Conservation (phyloP, 2,113 vertebrate genomes). For the Grantiella picta region DNA sequence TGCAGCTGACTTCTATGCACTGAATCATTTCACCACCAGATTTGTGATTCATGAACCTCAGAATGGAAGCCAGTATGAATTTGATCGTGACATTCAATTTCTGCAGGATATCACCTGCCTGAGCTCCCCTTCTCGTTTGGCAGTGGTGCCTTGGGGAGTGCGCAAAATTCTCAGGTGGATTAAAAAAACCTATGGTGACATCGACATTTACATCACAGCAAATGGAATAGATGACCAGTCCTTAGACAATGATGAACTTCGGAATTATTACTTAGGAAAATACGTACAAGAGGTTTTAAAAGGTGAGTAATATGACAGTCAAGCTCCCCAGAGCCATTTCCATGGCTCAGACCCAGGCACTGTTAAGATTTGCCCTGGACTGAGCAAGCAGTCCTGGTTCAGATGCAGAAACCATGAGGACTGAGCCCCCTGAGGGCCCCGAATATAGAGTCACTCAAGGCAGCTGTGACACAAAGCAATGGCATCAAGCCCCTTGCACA, state of each 20-base stretch:
- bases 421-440: not conserved
- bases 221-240: slow-evolving; percentile 88
- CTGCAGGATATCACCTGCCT: slow-evolving; percentile 85
- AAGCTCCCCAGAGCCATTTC: not conserved
- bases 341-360: not conserved
- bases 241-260: slow-evolving; percentile 77
- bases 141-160: slow-evolving; percentile 85
- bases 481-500: not conserved
- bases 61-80: slow-evolving; percentile 59
- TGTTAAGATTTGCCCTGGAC: not conserved
- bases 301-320: slow-evolving; percentile 72
- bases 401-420: not conserved
- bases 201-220: slow-evolving; percentile 85
- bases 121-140: slow-evolving; percentile 76
- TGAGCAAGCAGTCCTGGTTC: not conserved
- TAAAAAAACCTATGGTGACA: slow-evolving; percentile 76
- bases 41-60: slow-evolving; percentile 76
- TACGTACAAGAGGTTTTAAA: slow-evolving; percentile 89
- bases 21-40: slow-evolving; percentile 95
- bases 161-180: slow-evolving; percentile 87
- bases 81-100: slow-evolving; percentile 75
- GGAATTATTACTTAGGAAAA: slow-evolving; percentile 82
- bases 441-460: not conserved
- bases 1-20: slow-evolving; percentile 84
- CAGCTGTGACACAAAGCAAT: not conserved